phyloP scores from a whole-genome alignment of 2,888 invertebrate species.

The Plagodis pulveraria region DNA sequence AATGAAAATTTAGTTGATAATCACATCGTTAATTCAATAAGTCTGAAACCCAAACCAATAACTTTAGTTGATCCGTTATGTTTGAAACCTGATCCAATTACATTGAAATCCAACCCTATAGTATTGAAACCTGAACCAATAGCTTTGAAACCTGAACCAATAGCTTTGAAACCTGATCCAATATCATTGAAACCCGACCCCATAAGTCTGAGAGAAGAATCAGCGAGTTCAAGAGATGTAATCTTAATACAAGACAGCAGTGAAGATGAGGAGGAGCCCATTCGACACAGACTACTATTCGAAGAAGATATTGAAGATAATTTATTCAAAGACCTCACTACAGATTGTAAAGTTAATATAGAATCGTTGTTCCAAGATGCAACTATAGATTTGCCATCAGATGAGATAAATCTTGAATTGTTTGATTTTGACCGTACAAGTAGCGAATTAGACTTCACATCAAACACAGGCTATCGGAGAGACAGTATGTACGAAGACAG shows the following conservation, averaged over 20 bases:
- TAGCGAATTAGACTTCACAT: neutral
- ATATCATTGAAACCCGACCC: conserved; percentile 4
- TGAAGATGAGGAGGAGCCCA: conserved; percentile 10
- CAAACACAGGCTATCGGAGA: neutral
- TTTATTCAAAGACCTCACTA: conserved; percentile 10
- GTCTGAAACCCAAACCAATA: neutral
- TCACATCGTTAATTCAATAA: neutral
- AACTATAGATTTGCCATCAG: no score
- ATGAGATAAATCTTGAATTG: neutral
- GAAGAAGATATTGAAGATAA: conserved; percentile 36
- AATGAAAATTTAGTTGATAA: neutral
- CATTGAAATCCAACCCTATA: no score
- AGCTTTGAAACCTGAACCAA: no score
- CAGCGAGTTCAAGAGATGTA: neutral
- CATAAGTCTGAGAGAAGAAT: neutral
- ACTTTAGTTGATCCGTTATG: neutral
- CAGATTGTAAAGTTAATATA: conserved; percentile 12
- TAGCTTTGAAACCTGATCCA: no score
- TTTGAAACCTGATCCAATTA: no score
- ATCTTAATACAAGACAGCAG: neutral
- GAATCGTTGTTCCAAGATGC: conserved; percentile 6
- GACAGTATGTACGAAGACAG: neutral
- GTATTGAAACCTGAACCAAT: neutral
- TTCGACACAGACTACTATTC: conserved; percentile 38
- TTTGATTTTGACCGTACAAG: neutral